phyloP scores from a whole-genome alignment of 2,113 vertebrate genomes.

The Hydrochoerus hydrochaeris region DNA sequence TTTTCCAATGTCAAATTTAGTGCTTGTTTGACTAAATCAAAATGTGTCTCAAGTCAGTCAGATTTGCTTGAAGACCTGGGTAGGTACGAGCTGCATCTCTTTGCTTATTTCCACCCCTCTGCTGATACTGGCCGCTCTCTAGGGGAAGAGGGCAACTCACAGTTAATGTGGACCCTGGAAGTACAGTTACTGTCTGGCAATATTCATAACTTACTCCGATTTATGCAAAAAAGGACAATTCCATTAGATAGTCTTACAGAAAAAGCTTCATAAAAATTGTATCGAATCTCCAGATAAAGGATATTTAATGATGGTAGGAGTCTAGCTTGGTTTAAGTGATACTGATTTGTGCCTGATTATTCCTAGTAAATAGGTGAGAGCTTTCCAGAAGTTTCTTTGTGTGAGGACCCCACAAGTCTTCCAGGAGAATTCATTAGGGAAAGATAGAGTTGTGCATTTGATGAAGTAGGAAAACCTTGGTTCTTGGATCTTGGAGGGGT shows the following conservation, averaged over 20 bases:
- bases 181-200: neutral
- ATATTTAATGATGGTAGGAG: neutral
- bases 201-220: neutral
- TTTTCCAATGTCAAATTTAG: neutral
- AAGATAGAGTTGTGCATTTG: neutral
- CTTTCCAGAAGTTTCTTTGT: neutral
- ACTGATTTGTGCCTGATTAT: neutral
- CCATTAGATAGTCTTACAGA: neutral
- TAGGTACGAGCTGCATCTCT: neutral
- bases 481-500: neutral
- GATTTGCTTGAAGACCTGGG: neutral
- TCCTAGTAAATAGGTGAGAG: neutral
- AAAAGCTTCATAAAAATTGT: conserved; percentile 14
- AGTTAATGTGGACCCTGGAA: neutral
- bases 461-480: neutral
- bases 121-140: accelerated
- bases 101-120: neutral
- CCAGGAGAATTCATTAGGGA: neutral
- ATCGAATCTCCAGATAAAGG: neutral
- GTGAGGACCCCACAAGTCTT: neutral
- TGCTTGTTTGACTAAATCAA: neutral
- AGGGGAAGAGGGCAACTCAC: neutral
- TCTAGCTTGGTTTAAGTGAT: neutral
- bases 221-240: neutral
- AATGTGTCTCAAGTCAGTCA: neutral